These are phyloP conservation scores for Montipora efflorescens DNA, from an alignment of 64 coral and sea anemone species.

Conservation along the genomic window DNA sequence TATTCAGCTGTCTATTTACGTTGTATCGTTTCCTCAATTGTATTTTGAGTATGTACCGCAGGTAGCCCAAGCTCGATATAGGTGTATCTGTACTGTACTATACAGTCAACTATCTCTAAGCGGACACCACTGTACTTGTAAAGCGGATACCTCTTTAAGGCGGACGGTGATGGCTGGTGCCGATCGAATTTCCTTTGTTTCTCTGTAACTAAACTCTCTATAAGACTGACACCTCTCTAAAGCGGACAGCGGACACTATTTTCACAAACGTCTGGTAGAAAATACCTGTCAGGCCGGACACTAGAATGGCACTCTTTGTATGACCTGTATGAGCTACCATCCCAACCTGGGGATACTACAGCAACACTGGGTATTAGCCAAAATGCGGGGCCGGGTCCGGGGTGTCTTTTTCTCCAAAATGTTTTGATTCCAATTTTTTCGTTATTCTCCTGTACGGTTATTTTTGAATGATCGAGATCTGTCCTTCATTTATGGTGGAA, in stretches of 20 bases:
- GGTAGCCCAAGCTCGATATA: too few species aligned
- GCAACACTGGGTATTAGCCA: neutral
- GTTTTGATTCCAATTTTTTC: too few species aligned
- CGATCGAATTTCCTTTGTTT: neutral
- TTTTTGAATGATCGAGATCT: too few species aligned
- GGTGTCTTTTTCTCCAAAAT: too few species aligned
- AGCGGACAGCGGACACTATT: neutral
- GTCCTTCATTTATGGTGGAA: too few species aligned
- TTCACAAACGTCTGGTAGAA: neutral
- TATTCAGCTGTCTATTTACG: too few species aligned
- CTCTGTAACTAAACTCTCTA: neutral
- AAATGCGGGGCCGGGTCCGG: too few species aligned
- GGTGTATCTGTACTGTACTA: too few species aligned
- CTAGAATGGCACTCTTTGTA: slow-evolving; percentile 11
- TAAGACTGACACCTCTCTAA: neutral
- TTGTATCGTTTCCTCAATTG: too few species aligned
- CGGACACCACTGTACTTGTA: neutral
- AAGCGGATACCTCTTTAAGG: neutral
- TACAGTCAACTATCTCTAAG: neutral
- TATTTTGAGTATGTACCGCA: too few species aligned
- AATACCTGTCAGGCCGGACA: neutral
- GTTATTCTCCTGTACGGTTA: too few species aligned
- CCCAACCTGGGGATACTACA: neutral
- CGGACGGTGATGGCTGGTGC: neutral
- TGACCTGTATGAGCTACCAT: neutral